Base-by-base conservation (phyloP, 2,888 invertebrate genomes). In the Hirtodrosophila trivittata region DNA sequence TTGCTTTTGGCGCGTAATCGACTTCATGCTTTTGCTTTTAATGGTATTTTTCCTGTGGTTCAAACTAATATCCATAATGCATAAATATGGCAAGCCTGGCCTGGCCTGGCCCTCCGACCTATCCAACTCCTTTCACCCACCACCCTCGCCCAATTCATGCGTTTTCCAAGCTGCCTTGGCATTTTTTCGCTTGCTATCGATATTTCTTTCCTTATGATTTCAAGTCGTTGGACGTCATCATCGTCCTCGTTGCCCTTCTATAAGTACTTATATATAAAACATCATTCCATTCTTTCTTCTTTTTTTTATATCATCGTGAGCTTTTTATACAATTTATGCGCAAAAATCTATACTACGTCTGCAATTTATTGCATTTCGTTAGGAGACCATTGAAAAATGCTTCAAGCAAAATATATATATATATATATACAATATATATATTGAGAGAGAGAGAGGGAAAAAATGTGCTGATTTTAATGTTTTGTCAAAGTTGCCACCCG, bases 1-100 rank as follows among this genome's bases (percentile, higher is more conserved):
- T 81, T 81, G 86, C 86, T 81, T 84, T 81, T 81, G 81, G 86
- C 81, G 81, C 81, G 81, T 86, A 81, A 81, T 86, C 81, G 86
- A 81, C 86, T 86, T 81, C 84, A 81, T 81, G 86, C 81, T 81
- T 80, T 82, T 82, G 87, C 87, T 86, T 82, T 87, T 84, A 87
- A 85, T 86, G 84, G 86, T 85, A 87, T 85, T 87, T 87, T 87
- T 86, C 83, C 84, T 83, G 84, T 77, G 84, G 84, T 86, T 86
- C 84, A 80, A 86, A 86, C 86, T 86, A 84, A 84, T 84, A 84
- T 84, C 84, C 84, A 83, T 87, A 87, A 83, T 83, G 87, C 84
- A 87, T 86, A 84, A 87, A 84, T 84, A 87, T 80, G 71, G 70
- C 41, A 55, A 63, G 75, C 72, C 58, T 50, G 63, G 64, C 69